These are phyloP conservation scores for Anguilla anguilla DNA, from an alignment of 2,797 vertebrate genomes.

Conservation along the genomic window DNA sequence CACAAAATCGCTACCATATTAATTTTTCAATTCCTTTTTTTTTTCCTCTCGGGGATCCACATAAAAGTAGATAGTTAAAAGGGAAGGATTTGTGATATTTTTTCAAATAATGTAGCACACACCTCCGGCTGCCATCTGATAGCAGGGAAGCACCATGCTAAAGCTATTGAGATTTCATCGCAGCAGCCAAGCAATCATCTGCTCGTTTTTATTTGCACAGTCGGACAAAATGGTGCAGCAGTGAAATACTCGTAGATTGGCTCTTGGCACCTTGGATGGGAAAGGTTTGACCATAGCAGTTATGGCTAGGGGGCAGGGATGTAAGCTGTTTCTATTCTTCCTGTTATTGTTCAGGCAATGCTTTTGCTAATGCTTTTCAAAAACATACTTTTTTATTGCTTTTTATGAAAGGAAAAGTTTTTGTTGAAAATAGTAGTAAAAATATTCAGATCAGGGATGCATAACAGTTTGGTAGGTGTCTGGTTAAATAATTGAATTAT, in stretches of 20 bases:
- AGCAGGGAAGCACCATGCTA: not conserved
- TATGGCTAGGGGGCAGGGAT: not conserved
- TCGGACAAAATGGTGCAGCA: not conserved
- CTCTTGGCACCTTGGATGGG: not conserved
- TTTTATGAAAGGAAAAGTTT: not conserved
- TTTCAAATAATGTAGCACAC: not conserved
- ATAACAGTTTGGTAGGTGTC: not conserved
- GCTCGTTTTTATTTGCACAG: not conserved
- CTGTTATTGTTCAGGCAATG: not conserved
- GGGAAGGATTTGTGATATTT: not conserved
- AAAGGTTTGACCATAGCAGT: not conserved
- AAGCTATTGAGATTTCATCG: not conserved
- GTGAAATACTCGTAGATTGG: not conserved
- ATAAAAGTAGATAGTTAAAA: not conserved
- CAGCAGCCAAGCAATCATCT: not conserved
- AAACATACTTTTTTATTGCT: not conserved
- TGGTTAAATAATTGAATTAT: not conserved
- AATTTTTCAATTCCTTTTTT: slow-evolving; percentile 1
- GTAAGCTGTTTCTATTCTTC: not conserved
- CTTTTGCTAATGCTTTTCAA: not conserved
- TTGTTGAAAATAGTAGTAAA: not conserved
- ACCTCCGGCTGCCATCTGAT: not conserved
- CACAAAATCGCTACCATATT: not conserved
- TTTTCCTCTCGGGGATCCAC: not conserved
- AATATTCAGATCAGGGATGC: not conserved